Base-by-base conservation (phyloP, 2,888 invertebrate genomes). In the Papilio gigon region DNA sequence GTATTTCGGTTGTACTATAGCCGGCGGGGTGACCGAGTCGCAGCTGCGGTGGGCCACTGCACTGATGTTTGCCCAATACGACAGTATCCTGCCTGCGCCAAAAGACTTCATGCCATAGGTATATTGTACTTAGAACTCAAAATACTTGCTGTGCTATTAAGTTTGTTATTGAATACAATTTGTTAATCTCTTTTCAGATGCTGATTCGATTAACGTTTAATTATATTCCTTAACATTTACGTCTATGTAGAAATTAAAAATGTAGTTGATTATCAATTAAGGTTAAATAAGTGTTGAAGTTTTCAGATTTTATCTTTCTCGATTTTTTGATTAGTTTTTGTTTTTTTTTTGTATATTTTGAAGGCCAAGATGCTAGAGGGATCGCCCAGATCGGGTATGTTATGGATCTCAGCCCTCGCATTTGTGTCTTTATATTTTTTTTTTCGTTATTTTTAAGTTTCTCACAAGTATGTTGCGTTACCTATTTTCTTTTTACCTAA, bases 1-100 rank as follows among this genome's bases (percentile, higher is more conserved):
- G 0, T 97, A 93, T 90, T 97, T 97, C 83, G 97, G 98, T 0
- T 94, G 94, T 80, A 95, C 96, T 0, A 88, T 97, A 62, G 96
- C 95, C 8, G 97, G 97, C 75, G 94, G 93, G 20, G 95, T 95
- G 60, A 94, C 95, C 65, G 94, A 95, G 59, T 95, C 96, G 74
- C 94, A 96, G 75, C 93, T 96, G 17, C 94, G 94, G 71, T 97
- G 97, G 97, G 93, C 95, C 78, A 94, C 96, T 0, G 95, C 96
- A 40, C 94, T 98, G 92, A 93, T 95, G 81, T 94, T 95, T 76
- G 94, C 95, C 1, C 94, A 96, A 76, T 94, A 96, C 84, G 91
- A 93, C 1, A 93, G 90, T 72, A 86, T 95, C 40, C 81, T 94
- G 72, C 95, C 95, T 1, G 84, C 82, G 0, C 90, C 92, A 0